Base-by-base conservation (phyloP, 1,140 invertebrate species). In the Cotesia glomerata region DNA sequence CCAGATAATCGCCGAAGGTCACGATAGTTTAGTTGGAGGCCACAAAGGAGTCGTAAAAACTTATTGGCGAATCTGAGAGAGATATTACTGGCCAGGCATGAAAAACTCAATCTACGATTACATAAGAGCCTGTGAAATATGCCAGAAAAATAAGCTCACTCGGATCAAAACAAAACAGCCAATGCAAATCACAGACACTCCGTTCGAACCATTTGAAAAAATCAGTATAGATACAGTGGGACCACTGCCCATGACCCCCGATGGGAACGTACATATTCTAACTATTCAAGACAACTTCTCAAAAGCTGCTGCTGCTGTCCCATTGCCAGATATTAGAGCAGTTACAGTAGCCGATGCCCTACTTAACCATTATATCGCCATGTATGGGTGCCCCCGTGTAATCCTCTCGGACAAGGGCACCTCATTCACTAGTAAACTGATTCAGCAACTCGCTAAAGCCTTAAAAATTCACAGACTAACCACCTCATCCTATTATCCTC, bases 211-310 rank as follows among this genome's bases (percentile, higher is more conserved):
- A 56, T 83, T 67, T 39, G 72, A 73, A 35, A 68, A 69, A 26
- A 52, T 68, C 2, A 62, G 45, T 4, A 45, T 67, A 45, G 71
- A 73, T n/a, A 73, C 64, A 8, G 71, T 73, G 32, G 64, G 59
- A 4, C 69, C 70, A 11, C 36, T 72, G 3, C 18, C 36, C 9
- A 36, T 8, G 5, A 72, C 70, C 45, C 62, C 61, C 5, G 26
- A 54, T 14, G 45, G 45, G 26, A 64, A 65, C 32, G n/a, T 5
- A 32, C 70, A 72, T 35, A 65, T 71, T 18, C 61, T 83, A 5
- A 79, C 79, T 13, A 67, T 78, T 3, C 77, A 81, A 74, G 78
- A 81, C 70, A 76, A 81, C 69, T 66, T 84, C 36, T 76, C 77
- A 0, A 84, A 82, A 74, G 79, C 74, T 74, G 74, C 69, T 9